Percentiles rank a stretch among this genome's conserved stretches.
phyloP scores from a whole-genome alignment of 2,888 invertebrate species.

The Dugesia japonica region DNA sequence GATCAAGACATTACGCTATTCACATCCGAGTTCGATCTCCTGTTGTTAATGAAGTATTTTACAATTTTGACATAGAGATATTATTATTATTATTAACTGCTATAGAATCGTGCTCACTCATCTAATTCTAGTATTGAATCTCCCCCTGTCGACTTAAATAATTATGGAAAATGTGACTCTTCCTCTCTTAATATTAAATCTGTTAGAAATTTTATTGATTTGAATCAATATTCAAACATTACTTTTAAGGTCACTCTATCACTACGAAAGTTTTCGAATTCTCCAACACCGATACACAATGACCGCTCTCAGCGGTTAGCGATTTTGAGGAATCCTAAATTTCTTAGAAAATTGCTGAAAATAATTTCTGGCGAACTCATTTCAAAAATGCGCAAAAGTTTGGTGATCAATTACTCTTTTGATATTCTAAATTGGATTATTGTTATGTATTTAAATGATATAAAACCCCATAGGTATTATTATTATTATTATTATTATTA shows the following conservation, averaged over 20 bases:
- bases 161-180: neutral
- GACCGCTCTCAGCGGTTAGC: neutral
- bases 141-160: neutral
- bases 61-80: no score
- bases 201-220: neutral
- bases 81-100: no score
- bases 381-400: neutral
- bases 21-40: constrained; percentile 39
- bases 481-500: neutral
- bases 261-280: neutral
- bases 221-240: neutral
- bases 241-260: neutral
- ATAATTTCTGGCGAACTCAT: neutral
- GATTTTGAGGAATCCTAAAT: neutral
- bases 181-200: neutral
- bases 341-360: neutral
- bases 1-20: constrained; percentile 43
- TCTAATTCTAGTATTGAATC: neutral
- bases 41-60: neutral
- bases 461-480: neutral
- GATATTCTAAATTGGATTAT: neutral
- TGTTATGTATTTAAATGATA: neutral
- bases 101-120: neutral
- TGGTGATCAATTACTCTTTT: neutral
- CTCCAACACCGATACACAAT: neutral